Base-by-base conservation (phyloP, 2,113 vertebrate species). In the Lycocorax pyrrhopterus region DNA sequence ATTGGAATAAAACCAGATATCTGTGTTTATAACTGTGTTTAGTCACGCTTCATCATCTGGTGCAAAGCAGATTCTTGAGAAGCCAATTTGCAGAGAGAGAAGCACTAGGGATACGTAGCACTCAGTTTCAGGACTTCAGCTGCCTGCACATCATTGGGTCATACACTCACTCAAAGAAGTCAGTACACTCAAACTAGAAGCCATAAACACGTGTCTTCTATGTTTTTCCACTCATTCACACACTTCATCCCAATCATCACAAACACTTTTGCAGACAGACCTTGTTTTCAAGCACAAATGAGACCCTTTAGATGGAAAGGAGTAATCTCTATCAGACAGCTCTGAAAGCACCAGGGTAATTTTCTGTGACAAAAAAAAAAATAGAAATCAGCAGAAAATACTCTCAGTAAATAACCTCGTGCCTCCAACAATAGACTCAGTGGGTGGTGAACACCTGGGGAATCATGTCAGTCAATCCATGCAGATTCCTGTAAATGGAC, bases 141-240 rank as follows among this genome's bases (percentile, higher is more conserved):
- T 89, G 23, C 30, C 33, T 81, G 60, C 14, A 52, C 19, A 63
- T 89, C 26, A 41, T 12, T 47, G 53, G 52, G 44, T n/a, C 62
- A 44, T 37, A 23, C 39, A 33, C 8, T 71, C 33, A 39, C 16
- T 59, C 35, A 63, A 37, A 25, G 21, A 89, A 87, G 60, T 68
- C 49, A 90, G 33, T 17, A 52, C 15, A 44, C 20, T 73, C 46
- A 16, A 84, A 78, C 23, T 32, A 21, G 21, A 59, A 71, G 13
- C 9, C 52, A 55, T 22, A 56, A 21, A 52, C 12, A 44, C 0
- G 0, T 1, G 1, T 43, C 25, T 85, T 81, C 43, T 47, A 4
- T 56, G 8, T 39, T 89, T 89, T 75, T 21, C 25, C n/a, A 64
- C 30, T 25, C 37, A 26, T 81, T 68, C 19, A 67, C 14, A 53